phyloP scores from a whole-genome alignment of 2,888 invertebrate genomes.

The Germaria angustata region DNA sequence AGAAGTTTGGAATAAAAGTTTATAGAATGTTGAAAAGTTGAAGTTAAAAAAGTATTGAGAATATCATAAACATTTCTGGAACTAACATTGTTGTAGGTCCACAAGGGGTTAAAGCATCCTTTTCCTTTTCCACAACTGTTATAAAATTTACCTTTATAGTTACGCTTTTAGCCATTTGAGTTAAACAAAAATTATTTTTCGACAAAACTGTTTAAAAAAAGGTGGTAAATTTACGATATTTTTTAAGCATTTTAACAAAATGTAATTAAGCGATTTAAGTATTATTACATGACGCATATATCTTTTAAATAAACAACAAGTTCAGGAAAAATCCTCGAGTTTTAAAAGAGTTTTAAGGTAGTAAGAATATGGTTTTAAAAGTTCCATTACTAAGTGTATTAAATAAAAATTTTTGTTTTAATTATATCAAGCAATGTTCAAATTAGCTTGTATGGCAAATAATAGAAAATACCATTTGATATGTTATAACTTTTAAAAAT shows the following conservation, averaged over 20 bases:
- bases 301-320: not conserved
- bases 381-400: not conserved
- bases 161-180: slow-evolving; percentile 3
- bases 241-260: slow-evolving; percentile 1
- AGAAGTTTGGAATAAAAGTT: too few species aligned
- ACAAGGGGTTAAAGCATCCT: slow-evolving; percentile 42
- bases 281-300: not conserved
- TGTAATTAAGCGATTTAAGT: not conserved
- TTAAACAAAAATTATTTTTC: slow-evolving; percentile 2
- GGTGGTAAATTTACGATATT: slow-evolving; percentile 2
- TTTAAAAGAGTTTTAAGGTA: too few species aligned
- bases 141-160: slow-evolving; percentile 12
- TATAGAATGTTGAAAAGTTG: too few species aligned
- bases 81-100: too few species aligned
- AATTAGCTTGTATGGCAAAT: too few species aligned
- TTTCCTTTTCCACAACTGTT: slow-evolving; percentile 14
- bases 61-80: too few species aligned
- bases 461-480: too few species aligned
- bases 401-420: too few species aligned
- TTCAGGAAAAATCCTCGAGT: not conserved
- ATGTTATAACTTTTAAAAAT: not conserved
- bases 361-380: not conserved
- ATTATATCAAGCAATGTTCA: too few species aligned
- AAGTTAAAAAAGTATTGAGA: too few species aligned
- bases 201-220: slow-evolving; percentile 10